A percentile compares a stretch with the other conserved stretches of the same genome.
Evolutionary conservation across 2,113 vertebrate genomes (phyloP).

Genomic region (Serilophus lunatus): DNA sequence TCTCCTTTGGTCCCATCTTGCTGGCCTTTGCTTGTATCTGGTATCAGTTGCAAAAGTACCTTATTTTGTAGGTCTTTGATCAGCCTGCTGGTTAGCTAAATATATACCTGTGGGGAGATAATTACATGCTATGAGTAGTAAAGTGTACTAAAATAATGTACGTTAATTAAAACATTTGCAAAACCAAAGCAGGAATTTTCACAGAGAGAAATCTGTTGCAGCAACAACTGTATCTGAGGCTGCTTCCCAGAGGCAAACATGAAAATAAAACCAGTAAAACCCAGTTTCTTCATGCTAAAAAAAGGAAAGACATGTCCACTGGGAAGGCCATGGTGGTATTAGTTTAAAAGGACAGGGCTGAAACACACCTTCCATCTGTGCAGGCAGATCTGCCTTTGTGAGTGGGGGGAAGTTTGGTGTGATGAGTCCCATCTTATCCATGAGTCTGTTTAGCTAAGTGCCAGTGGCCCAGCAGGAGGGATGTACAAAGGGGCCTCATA

Average conservation of each 20-base stretch:
- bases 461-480: neutral
- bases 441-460: neutral
- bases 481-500: neutral
- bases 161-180: constrained; percentile 46
- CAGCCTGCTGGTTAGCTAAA: constrained; percentile 50
- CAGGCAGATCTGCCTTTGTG: neutral
- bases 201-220: neutral
- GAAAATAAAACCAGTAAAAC: neutral
- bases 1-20: neutral
- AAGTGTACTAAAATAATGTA: constrained; percentile 53
- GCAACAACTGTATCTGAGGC: neutral
- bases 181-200: constrained; percentile 39
- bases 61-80: constrained; percentile 35
- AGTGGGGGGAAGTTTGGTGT: neutral
- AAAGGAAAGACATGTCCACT: neutral
- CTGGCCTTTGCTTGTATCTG: neutral
- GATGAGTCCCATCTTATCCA: neutral
- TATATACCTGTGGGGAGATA: constrained; percentile 59
- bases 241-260: neutral
- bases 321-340: neutral
- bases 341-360: neutral
- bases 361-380: neutral
- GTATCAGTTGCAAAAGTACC: neutral
- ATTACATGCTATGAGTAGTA: constrained; percentile 57
- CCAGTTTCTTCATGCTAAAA: neutral